phyloP scores from a whole-genome alignment of 1,140 invertebrate species.

The Pseudachorutes palmiensis region DNA sequence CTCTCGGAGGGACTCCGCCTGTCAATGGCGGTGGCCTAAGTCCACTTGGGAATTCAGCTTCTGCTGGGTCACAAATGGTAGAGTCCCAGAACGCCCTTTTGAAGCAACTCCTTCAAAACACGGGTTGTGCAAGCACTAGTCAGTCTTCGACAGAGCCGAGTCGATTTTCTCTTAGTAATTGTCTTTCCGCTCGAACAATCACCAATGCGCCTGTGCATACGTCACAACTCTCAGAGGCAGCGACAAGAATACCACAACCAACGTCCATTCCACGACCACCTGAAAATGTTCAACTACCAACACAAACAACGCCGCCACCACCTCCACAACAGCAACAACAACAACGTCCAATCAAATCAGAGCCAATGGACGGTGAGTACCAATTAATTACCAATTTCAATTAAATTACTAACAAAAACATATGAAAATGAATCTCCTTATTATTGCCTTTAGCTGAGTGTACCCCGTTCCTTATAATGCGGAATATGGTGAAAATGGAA shows the following conservation, averaged over 20 bases:
- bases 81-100: conserved; percentile 81
- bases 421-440: too few relatives aligned
- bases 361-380: neutral
- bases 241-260: conserved; percentile 34
- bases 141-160: conserved; percentile 42
- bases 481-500: conserved; percentile 1
- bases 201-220: conserved; percentile 18
- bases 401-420: too few relatives aligned
- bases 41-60: neutral
- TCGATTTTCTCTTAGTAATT: conserved; percentile 30
- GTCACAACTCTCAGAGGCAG: conserved; percentile 34
- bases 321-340: conserved; percentile 34
- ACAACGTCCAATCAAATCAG: conserved; percentile 5
- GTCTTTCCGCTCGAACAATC: conserved; percentile 17
- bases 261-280: conserved; percentile 29
- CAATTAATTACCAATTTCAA: neutral
- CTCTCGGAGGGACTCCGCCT: neutral
- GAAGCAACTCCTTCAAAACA: conserved; percentile 81
- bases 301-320: conserved; percentile 31
- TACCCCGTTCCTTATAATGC: neutral
- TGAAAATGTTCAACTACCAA: conserved; percentile 33
- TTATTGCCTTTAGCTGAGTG: too few relatives aligned
- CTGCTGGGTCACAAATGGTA: conserved; percentile 46
- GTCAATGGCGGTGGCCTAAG: neutral
- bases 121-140: conserved; percentile 53